Conservation (phyloP, 2,113 vertebrate genomes). For the Noturus placidus region DNA sequence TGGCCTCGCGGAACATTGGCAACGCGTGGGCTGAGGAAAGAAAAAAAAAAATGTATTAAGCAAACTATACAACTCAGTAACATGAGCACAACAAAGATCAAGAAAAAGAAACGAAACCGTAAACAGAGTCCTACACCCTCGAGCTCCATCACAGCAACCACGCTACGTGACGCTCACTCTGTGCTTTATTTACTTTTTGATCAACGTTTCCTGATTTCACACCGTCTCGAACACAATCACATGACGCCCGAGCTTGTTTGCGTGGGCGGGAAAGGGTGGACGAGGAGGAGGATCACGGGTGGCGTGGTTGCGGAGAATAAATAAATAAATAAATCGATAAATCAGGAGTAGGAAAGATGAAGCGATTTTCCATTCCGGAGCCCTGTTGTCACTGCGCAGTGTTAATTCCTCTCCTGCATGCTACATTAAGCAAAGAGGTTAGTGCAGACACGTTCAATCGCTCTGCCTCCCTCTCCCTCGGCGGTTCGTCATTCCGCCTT, state of each 20-base stretch:
- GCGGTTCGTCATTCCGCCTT: conserved; percentile 65
- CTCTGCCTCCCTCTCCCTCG: conserved; percentile 50
- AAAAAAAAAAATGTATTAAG: neutral
- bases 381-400: conserved; percentile 58
- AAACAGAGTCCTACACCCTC: conserved; percentile 26
- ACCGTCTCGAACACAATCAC: conserved; percentile 63
- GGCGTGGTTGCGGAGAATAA: neutral
- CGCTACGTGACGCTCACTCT: neutral
- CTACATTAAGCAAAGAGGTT: conserved; percentile 80
- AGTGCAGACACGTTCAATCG: conserved; percentile 73
- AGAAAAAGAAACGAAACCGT: neutral
- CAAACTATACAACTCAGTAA: neutral
- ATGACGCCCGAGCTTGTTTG: conserved; percentile 58
- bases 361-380: conserved; percentile 76
- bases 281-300: conserved; percentile 57
- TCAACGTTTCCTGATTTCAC: conserved; percentile 56
- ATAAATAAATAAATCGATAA: conserved; percentile 42
- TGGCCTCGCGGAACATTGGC: conserved; percentile 98
- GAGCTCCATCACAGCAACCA: conserved; percentile 29
- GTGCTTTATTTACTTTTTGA: conserved; percentile 40
- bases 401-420: conserved; percentile 69
- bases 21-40: conserved; percentile 83
- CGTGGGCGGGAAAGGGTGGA: conserved; percentile 46
- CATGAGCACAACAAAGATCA: neutral
- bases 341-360: conserved; percentile 62